Evolutionary conservation across 2,797 vertebrate genomes (phyloP), one percentile per base, ranked within the genome.

Genomic region (Megalops cyprinoides): DNA sequence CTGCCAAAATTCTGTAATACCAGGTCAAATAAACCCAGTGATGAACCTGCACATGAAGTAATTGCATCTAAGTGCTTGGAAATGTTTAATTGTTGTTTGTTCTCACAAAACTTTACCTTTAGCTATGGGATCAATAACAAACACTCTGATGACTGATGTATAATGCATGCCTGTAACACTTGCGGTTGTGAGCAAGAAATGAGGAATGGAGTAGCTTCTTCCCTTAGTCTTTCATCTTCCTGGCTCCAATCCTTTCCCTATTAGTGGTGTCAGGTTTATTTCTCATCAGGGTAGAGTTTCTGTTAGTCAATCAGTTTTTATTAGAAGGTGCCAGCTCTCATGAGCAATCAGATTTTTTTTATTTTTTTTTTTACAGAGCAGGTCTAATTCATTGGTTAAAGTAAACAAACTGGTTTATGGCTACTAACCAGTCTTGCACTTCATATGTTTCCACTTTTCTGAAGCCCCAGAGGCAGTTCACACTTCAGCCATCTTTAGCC

Each of bases 211-310:
- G 12, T 18, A 15, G 67, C 55, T 62, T 25, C 69, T 44, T 74
- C 42, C 39, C 55, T 18, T 28, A 39, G 39, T 34, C 42, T 48
- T 46, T 31, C 56, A 75, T 28, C 81, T 23, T 18, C 46, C 39
- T 7, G 20, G 77, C 25, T 74, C n/a, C 8, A 5, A 14, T 37
- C 6, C 53, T 6, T 48, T 58, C 1, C 23, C 31, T 51, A 73
- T 42, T 79, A 79, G 18, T 15, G 56, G 28, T 31, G 60, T 65
- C 77, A 49, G 2, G 60, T 25, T 67, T 69, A n/a, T 79, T 69
- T 25, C 62, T 79, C 58, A 49, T 79, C 56, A 79, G 42, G 53
- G 28, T 79, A 67, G 46, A 34, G 44, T 69, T 79, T 79, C 69
- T 58, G 46, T 79, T 34, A 31, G 58, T 53, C 23, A 60, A 67